Evolutionary conservation across 2,797 vertebrate genomes (phyloP), one percentile per base, ranked within the genome.

Genomic region (Octomys mimax): DNA sequence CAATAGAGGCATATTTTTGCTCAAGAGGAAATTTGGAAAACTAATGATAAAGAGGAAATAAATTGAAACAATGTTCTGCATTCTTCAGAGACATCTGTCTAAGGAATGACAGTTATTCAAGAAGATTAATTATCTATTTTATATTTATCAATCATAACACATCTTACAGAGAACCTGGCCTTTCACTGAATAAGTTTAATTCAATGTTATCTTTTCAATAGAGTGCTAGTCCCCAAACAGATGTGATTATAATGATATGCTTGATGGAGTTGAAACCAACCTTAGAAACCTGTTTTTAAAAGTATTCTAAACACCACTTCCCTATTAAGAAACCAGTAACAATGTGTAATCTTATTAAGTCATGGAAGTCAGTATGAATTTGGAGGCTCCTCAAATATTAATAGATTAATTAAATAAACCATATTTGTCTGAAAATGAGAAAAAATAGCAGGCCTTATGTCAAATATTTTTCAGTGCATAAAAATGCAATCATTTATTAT

Each of bases 21-120:
- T 85, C 7, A 66, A 84, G 62, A 80, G 57, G 9, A 95, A 93
- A 62, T 71, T 84, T 49, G 93, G 81, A 78, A 97, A 98, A 94
- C 79, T 54, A 92, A 33, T 61, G 33, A 70, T 49, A 82, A 84
- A 86, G 21, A 73, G 86, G 81, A 91, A 79, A 95, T 84, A 97
- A 90, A 96, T 16, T 87, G 22, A 54, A 87, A 84, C 3, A 79
- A 49, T 64, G 6, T 94, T 71, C 79, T 16, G 46, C 16, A 54
- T 31, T 86, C 14, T 87, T 96, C 66, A 82, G 0, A 12, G 26
- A 18, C 52, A 49, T 82, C 2, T 86, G 26, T 92, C 26, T 96
- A 73, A 31, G n/a, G 19, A 86, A 95, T 94, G 12, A 3, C 12
- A 94, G 0, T 68, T 73, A 78, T 31, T 68, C 83, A 77, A 92